Base-by-base conservation (phyloP, 2,888 invertebrate species). In the Drosophila crucigera region DNA sequence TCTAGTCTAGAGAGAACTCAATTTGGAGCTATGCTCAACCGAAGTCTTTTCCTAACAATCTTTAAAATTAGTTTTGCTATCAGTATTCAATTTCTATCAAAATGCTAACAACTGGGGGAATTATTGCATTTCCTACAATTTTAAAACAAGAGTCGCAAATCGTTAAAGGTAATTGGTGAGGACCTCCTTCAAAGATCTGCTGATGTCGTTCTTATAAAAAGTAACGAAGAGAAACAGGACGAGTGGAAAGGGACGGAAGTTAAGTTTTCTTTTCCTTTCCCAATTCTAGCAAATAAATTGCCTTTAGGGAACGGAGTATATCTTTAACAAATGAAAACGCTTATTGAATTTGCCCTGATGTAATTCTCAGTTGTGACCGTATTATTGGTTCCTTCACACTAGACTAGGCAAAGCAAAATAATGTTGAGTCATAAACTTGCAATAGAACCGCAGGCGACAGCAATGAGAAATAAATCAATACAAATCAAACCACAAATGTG, bases 291-390 rank as follows among this genome's bases (percentile, higher is more conserved):
- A 25, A 47, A 47, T 47, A 47, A 47, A 9, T 47, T 16, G 47
- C 47, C 25, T 9, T 1, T 4, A 25, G 47, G 16, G 47, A 47
- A 9, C 47, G 9, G 47, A 16, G 47, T 25, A 4, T 25, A 4
- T 9, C 47, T 47, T 47, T 47, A 47, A 47, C 47, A 47, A 47
- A 47, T 25, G 47, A 16, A 47, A 47, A 16, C 47, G 47, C 16
- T 47, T 47, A 47, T 47, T 47, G 47, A 47, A 25, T 47, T 47
- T 25, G 9, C 47, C 25, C 16, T 4, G 47, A 47, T 47, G 47
- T 47, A 16, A 25, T 47, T 25, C 47, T 16, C 22, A 25, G 47
- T 47, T 47, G 47, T 16, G 47, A 25, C 47, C 47, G 22, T 47
- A 22, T 25, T 22, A 47, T 25, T 47, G 47, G 47, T 47, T 9